Conservation (phyloP, 23 tunicate species). For the Trididemnum nubilum region DNA sequence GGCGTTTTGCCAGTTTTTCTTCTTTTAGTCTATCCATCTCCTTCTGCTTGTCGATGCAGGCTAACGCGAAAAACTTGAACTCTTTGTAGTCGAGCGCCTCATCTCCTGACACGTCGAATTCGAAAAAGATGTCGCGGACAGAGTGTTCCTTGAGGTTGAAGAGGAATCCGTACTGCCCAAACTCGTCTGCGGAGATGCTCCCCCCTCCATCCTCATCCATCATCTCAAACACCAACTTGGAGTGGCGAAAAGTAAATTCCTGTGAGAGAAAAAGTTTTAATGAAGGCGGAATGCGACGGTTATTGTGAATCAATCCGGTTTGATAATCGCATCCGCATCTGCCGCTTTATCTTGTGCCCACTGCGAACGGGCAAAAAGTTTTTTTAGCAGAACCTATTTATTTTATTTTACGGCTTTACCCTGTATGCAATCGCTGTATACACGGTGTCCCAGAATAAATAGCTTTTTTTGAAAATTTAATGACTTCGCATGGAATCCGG, state of each 20-base stretch:
- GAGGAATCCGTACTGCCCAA: slow-evolving; percentile 88
- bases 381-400: no score
- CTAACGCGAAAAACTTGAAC: slow-evolving; percentile 95
- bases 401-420: no score
- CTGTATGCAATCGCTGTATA: no score
- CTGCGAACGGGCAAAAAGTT: no score
- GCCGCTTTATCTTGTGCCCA: slow-evolving; percentile 27
- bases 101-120: slow-evolving; percentile 97
- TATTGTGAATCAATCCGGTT: not conserved
- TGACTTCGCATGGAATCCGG: no score
- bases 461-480: no score
- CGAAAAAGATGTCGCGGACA: slow-evolving; percentile 84
- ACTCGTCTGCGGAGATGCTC: slow-evolving; percentile 93
- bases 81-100: slow-evolving; percentile 93
- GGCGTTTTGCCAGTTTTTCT: slow-evolving; percentile 47
- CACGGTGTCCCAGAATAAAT: no score
- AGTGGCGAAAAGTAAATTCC: slow-evolving; percentile 92
- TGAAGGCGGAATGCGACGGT: no score
- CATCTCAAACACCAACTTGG: slow-evolving; percentile 92
- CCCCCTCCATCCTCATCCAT: slow-evolving; percentile 99
- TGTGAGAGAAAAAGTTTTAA: no score
- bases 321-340: not conserved
- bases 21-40: slow-evolving; percentile 69
- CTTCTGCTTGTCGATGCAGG: slow-evolving; percentile 88
- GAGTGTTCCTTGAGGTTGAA: slow-evolving; percentile 95